phyloP scores from a whole-genome alignment of 2,797 vertebrate species.

The Microctenopoma lineatum region DNA sequence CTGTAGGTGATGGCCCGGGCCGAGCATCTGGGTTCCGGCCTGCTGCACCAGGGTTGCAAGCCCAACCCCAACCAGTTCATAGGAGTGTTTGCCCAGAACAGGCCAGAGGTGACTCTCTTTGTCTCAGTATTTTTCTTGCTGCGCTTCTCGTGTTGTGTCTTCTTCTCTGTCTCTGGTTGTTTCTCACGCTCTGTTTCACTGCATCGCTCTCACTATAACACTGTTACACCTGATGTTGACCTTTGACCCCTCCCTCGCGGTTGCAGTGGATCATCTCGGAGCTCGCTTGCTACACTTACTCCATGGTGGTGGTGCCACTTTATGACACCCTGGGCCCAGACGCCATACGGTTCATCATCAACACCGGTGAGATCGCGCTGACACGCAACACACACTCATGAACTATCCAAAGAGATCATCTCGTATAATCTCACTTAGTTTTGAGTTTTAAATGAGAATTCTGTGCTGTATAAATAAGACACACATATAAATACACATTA shows the following conservation, averaged over 20 bases:
- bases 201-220: neutral
- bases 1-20: constrained; percentile 90
- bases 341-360: constrained; percentile 95
- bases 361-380: constrained; percentile 86
- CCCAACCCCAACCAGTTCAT: constrained; percentile 91
- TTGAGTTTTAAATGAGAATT: neutral
- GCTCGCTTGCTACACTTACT: constrained; percentile 97
- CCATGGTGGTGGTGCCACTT: constrained; percentile 97
- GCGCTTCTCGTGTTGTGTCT: neutral
- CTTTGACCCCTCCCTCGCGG: constrained; percentile 38
- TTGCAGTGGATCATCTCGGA: constrained; percentile 97
- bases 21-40: constrained; percentile 94
- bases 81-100: constrained; percentile 97
- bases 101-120: constrained; percentile 90
- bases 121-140: neutral
- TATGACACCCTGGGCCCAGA: constrained; percentile 96
- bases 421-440: neutral
- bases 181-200: neutral
- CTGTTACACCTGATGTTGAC: neutral
- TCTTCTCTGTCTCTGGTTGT: neutral
- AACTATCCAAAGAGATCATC: neutral
- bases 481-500: no score
- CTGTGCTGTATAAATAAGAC: neutral
- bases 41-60: constrained; percentile 91
- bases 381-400: neutral